Conservation (phyloP, 1,140 invertebrate species). For the Diuraphis noxia region DNA sequence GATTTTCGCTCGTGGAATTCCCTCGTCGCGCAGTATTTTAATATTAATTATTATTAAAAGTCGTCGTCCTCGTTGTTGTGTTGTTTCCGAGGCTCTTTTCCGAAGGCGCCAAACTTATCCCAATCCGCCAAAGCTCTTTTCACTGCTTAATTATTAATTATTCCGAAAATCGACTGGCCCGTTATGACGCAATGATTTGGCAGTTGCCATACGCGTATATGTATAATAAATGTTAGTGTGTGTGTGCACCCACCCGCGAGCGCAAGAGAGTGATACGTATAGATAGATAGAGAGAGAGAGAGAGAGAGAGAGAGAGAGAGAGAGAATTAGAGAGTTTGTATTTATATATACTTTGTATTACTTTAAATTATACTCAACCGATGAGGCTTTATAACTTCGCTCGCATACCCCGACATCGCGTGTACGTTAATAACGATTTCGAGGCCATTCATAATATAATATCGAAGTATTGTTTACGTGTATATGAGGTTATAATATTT, state of each 20-base stretch:
- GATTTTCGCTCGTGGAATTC: constrained; percentile 52
- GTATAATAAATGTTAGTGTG: not conserved
- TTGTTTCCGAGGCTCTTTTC: constrained; percentile 37
- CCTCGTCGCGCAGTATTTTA: constrained; percentile 52
- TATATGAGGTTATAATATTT: not conserved
- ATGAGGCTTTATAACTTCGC: not conserved
- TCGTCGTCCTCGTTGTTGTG: constrained; percentile 43
- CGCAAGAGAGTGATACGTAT: not conserved
- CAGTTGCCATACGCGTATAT: not conserved
- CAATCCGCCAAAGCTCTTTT: constrained; percentile 49
- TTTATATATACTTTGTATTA: constrained; percentile 5
- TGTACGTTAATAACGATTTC: not conserved
- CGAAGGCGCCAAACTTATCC: constrained; percentile 52
- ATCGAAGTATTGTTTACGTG: not conserved
- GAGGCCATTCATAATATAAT: not conserved
- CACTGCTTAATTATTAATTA: constrained; percentile 50
- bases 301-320: no score
- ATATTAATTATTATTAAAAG: constrained; percentile 54
- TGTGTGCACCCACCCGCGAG: not conserved
- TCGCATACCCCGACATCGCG: not conserved
- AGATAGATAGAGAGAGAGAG: not conserved
- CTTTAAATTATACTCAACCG: not conserved
- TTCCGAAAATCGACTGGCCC: constrained; percentile 51
- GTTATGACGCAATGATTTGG: constrained; percentile 22
- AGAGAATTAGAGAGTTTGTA: not conserved